These are phyloP conservation scores for Emmelina monodactyla DNA, from an alignment of 2,888 invertebrate species.

Conservation along the genomic window DNA sequence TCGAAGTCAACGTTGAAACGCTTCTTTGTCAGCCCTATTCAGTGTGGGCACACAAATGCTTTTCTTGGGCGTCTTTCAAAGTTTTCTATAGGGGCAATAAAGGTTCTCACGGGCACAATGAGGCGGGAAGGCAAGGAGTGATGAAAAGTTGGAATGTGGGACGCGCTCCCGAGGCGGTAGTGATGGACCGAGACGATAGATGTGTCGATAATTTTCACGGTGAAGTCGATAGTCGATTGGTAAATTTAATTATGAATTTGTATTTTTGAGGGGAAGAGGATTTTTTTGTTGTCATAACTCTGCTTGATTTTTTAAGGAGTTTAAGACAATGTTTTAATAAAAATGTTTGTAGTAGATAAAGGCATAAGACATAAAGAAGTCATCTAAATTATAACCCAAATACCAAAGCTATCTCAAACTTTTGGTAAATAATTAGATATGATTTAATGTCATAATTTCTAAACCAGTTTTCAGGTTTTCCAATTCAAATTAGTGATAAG, in stretches of 20 bases:
- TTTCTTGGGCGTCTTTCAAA: conserved; percentile 60
- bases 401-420: too few relatives aligned
- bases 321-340: too few relatives aligned
- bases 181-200: conserved; percentile 21
- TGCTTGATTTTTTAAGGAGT: too few relatives aligned
- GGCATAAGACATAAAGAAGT: too few relatives aligned
- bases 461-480: too few relatives aligned
- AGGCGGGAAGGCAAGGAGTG: conserved; percentile 50
- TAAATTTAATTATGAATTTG: conserved; percentile 1
- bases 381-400: too few relatives aligned
- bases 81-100: conserved; percentile 63
- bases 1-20: conserved; percentile 22
- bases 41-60: conserved; percentile 54
- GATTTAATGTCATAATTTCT: too few relatives aligned
- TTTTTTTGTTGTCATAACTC: too few relatives aligned
- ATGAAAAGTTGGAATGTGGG: conserved; percentile 64
- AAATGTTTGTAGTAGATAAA: too few relatives aligned
- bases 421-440: too few relatives aligned
- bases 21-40: conserved; percentile 34
- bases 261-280: neutral
- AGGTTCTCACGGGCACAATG: conserved; percentile 64
- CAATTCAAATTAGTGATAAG: too few relatives aligned
- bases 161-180: conserved; percentile 49
- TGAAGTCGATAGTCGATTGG: conserved; percentile 1
- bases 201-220: conserved; percentile 12